phyloP scores from a whole-genome alignment of 2,888 invertebrate genomes.

The Portevinia maculata region DNA sequence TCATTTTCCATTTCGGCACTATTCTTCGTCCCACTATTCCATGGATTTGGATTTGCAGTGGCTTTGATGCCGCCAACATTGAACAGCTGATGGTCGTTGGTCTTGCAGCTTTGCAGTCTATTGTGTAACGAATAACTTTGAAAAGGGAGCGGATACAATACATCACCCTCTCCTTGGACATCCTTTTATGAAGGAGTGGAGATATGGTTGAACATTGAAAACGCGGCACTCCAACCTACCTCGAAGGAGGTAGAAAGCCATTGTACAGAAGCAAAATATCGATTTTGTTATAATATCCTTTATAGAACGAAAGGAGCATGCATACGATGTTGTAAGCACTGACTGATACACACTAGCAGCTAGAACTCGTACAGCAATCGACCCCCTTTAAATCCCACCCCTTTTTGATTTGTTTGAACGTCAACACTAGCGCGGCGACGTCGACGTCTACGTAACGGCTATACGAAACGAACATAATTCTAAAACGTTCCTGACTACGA shows the following conservation, averaged over 20 bases:
- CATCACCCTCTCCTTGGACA: not conserved
- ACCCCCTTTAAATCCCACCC: slow-evolving; percentile 29
- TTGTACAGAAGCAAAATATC: slow-evolving; percentile 49
- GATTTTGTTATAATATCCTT: slow-evolving; percentile 68
- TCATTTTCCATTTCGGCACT: slow-evolving; percentile 43
- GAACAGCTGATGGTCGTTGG: slow-evolving; percentile 17
- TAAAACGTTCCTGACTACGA: slow-evolving; percentile 48
- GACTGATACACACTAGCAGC: slow-evolving; percentile 22
- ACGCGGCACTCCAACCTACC: slow-evolving; percentile 46
- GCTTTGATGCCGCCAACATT: slow-evolving; percentile 1
- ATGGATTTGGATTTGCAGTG: slow-evolving; percentile 25
- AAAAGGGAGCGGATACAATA: slow-evolving; percentile 5
- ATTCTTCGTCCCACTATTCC: too few species aligned
- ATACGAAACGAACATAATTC: slow-evolving; percentile 38
- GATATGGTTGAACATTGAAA: slow-evolving; percentile 10
- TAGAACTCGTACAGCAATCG: slow-evolving; percentile 36
- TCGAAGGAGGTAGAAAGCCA: slow-evolving; percentile 1
- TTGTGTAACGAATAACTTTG: too few species aligned
- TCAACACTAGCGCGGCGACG: slow-evolving; percentile 39
- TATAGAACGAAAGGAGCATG: slow-evolving; percentile 47
- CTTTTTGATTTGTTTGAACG: slow-evolving; percentile 60
- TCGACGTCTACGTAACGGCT: slow-evolving; percentile 48
- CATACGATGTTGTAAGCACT: slow-evolving; percentile 54
- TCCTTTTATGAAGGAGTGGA: slow-evolving; percentile 7
- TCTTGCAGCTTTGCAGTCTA: not conserved